A percentile compares a stretch with the other conserved stretches of the same genome.
These are phyloP conservation scores for Aphelocoma californica DNA, from an alignment of 2,797 vertebrate genomes.

Conservation along the genomic window DNA sequence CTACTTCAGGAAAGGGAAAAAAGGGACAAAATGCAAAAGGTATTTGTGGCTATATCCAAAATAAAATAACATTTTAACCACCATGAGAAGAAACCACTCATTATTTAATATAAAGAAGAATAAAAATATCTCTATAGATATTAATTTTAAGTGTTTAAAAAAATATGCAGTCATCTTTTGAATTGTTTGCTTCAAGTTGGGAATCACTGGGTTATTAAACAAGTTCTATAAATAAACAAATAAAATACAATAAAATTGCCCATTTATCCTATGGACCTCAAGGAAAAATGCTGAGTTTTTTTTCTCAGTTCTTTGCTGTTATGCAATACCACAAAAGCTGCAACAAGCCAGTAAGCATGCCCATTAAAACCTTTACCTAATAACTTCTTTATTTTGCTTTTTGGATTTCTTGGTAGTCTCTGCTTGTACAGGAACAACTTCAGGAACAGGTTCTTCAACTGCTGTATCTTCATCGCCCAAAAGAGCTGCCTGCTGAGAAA, in stretches of 20 bases:
- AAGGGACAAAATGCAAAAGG: neutral
- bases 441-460: conserved; percentile 86
- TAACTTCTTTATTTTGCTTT: conserved; percentile 91
- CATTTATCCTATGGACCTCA: neutral
- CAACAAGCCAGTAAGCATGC: neutral
- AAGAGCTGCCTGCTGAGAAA: conserved; percentile 97
- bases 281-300: neutral
- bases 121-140: neutral
- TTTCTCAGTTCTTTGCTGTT: neutral
- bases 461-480: conserved; percentile 90
- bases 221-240: neutral
- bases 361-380: conserved; percentile 81
- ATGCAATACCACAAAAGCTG: neutral
- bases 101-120: neutral
- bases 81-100: neutral
- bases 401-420: conserved; percentile 94
- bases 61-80: neutral
- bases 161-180: neutral
- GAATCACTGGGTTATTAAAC: neutral
- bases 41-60: neutral
- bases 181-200: neutral
- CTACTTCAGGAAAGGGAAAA: neutral
- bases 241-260: neutral
- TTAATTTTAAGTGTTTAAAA: neutral
- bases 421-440: conserved; percentile 85